A percentile compares a stretch with the other conserved stretches of the same genome.
phyloP scores from a whole-genome alignment of 1,140 invertebrate genomes.

The Listronotus bonariensis region DNA sequence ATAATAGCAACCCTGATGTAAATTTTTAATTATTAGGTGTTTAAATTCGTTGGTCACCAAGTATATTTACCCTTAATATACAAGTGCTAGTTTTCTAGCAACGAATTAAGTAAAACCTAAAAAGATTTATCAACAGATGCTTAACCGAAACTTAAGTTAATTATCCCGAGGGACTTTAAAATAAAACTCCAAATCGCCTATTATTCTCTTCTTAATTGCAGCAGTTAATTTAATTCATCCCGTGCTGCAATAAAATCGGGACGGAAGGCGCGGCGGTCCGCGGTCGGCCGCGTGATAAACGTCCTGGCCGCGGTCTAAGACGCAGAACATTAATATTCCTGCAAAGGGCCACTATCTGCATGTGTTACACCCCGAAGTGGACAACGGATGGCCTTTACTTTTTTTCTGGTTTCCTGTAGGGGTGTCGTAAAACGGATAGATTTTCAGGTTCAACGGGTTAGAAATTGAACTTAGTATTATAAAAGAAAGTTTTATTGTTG shows the following conservation, averaged over 20 bases:
- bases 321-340: slow-evolving; percentile 56
- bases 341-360: slow-evolving; percentile 41
- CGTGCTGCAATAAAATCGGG: slow-evolving; percentile 56
- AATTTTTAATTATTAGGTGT: no score
- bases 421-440: background rate
- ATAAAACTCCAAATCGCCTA: slow-evolving; percentile 53
- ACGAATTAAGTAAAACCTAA: background rate
- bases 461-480: no score
- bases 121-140: slow-evolving; percentile 34
- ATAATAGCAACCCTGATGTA: no score
- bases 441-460: no score
- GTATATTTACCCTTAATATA: no score
- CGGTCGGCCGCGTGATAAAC: slow-evolving; percentile 39
- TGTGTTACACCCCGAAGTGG: slow-evolving; percentile 43
- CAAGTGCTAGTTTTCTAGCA: no score
- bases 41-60: no score
- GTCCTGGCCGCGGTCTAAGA: slow-evolving; percentile 35
- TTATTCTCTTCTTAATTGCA: slow-evolving; percentile 56
- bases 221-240: slow-evolving; percentile 58
- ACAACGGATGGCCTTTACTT: slow-evolving; percentile 11
- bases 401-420: background rate
- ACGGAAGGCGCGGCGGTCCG: slow-evolving; percentile 35
- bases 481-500: no score
- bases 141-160: slow-evolving; percentile 37
- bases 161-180: slow-evolving; percentile 41